Percentiles rank a stretch among this genome's conserved stretches.
phyloP scores from a whole-genome alignment of 2,113 vertebrate genomes.

The Tringa solitaria region DNA sequence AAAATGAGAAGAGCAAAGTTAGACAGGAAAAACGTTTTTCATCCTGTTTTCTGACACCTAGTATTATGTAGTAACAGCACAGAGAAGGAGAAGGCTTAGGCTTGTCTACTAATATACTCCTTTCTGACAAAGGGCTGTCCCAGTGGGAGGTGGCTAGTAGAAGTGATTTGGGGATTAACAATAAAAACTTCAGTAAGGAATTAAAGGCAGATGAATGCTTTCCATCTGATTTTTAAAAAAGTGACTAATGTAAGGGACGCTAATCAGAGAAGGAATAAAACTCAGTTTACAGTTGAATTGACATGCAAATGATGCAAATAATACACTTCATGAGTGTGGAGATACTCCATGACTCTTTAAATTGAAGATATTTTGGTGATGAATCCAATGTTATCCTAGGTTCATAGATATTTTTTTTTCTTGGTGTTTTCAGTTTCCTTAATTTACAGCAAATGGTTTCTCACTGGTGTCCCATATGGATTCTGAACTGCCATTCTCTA shows the following conservation, averaged over 20 bases:
- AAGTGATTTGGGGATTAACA: background rate
- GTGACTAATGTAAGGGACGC: background rate
- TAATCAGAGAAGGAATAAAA: background rate
- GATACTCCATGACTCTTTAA: background rate
- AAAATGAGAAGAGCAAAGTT: background rate
- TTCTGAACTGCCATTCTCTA: background rate
- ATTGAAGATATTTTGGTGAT: background rate
- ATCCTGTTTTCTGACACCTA: background rate
- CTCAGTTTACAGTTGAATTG: background rate
- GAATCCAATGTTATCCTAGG: background rate
- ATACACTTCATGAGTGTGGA: background rate
- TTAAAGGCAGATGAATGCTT: background rate
- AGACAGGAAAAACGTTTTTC: background rate
- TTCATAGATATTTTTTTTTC: background rate
- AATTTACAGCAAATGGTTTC: background rate
- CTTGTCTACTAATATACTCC: background rate
- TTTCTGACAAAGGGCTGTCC: background rate
- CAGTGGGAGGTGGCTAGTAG: background rate
- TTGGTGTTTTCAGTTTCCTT: background rate
- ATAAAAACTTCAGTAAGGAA: background rate
- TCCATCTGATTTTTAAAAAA: background rate
- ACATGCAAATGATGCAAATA: background rate
- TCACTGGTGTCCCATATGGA: background rate
- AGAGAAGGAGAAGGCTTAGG: background rate
- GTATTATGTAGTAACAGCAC: background rate